Base-by-base conservation (phyloP, 2,113 vertebrate species). In the Uria lomvia region DNA sequence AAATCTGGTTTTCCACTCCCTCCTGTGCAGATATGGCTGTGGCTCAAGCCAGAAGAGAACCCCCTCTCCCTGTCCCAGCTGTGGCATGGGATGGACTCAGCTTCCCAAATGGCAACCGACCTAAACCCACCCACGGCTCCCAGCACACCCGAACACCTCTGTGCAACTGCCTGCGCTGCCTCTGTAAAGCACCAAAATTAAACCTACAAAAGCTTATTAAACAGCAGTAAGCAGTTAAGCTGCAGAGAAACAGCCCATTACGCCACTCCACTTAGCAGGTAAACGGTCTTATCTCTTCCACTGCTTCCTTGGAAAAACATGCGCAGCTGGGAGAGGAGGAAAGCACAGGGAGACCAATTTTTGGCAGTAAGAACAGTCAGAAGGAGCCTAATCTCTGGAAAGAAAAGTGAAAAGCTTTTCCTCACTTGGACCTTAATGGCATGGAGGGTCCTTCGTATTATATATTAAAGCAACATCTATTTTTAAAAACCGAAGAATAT, bases 401-500 rank as follows among this genome's bases (percentile, higher is more conserved):
- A 86, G n/a, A 76, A 90, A 70, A 63, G 80, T 14, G 63, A 80
- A 87, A 86, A 71, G 55, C 63, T 79, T 83, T 93, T 92, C 50
- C 52, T 63, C 38, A 11, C 38, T 71, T 76, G 52, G 45, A 67
- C 59, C 36, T 71, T 68, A 74, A 60, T 1, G 0, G 26, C 40
- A 67, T 3, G 16, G 32, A 90, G 49, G 59, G 20, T 6, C 6
- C 82, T 92, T 95, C 55, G 8, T 65, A 27, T 66, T 84, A 45
- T 15, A 36, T 88, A 79, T 74, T 81, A 88, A 92, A 95, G 90
- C 77, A 84, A 76, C 80, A 92, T 86, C 45, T 89, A 76, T 91
- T 93, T 96, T 91, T 78, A 43, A 82, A 88, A 93, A 70, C 12
- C 45, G 70, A 83, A 91, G 88, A 94, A 87, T 87, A 94, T 58